A percentile compares a stretch with the other conserved stretches of the same genome.
Evolutionary conservation across 1,140 invertebrate genomes (phyloP).

Genomic region (Drosophila obscura): DNA sequence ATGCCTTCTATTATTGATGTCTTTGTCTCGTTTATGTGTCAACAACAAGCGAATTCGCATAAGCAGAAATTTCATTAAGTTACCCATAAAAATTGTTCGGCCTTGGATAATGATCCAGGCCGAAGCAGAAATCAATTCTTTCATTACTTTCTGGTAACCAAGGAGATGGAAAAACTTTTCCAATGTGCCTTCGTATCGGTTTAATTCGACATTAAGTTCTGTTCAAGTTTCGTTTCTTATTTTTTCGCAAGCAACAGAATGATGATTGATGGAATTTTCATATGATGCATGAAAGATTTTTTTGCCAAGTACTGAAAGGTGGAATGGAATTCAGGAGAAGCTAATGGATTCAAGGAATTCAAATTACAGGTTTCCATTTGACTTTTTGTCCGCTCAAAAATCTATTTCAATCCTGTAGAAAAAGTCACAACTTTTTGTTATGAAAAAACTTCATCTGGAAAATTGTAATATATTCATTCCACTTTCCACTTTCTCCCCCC

Average conservation of each 20-base stretch:
- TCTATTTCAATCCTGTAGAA: no score
- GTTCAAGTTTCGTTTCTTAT: conserved; percentile 2
- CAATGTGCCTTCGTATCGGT: conserved; percentile 20
- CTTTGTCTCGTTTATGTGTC: conserved; percentile 76
- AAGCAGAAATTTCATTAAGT: conserved; percentile 82
- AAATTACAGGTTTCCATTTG: no score
- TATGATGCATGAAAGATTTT: neutral
- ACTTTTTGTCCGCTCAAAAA: no score
- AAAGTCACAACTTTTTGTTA: no score
- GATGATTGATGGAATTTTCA: conserved; percentile 40
- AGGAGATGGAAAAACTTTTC: conserved; percentile 17
- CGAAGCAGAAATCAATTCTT: conserved; percentile 39
- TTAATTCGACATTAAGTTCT: conserved; percentile 42
- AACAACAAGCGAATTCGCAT: conserved; percentile 79
- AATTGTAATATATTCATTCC: no score
- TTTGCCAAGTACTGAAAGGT: no score
- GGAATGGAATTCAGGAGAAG: no score
- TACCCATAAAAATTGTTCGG: conserved; percentile 50
- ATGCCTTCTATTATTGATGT: conserved; percentile 78
- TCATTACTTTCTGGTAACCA: neutral
- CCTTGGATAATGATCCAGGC: conserved; percentile 44
- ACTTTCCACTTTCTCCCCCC: neutral
- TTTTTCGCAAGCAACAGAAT: neutral
- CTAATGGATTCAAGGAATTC: no score
- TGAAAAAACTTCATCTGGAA: no score